These are phyloP conservation scores for Glaucopsyche alexis DNA, from an alignment of 2,888 invertebrate genomes.

Conservation along the genomic window DNA sequence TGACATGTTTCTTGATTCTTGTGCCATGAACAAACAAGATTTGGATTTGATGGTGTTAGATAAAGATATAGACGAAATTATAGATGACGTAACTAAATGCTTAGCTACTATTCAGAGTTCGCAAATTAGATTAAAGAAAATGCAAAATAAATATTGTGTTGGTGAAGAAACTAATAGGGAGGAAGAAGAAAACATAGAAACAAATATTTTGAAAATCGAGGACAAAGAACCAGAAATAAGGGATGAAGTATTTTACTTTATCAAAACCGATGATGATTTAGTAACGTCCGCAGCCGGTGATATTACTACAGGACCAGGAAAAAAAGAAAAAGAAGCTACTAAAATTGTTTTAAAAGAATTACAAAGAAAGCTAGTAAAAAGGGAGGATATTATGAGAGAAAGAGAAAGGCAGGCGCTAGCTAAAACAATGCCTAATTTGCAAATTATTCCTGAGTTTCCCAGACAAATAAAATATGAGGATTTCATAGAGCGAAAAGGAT, in stretches of 20 bases:
- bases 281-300: slow-evolving; percentile 50
- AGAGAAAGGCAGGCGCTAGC: slow-evolving; percentile 69
- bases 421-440: slow-evolving; percentile 71
- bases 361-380: slow-evolving; percentile 66
- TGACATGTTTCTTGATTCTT: slow-evolving; percentile 69
- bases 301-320: slow-evolving; percentile 61
- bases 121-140: slow-evolving; percentile 63
- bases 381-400: slow-evolving; percentile 73
- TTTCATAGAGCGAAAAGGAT: slow-evolving; percentile 54
- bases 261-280: slow-evolving; percentile 66
- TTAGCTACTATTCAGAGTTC: slow-evolving; percentile 59
- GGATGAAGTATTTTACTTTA: slow-evolving; percentile 73
- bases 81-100: slow-evolving; percentile 61
- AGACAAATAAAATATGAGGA: slow-evolving; percentile 64
- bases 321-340: slow-evolving; percentile 61
- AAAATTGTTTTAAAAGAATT: slow-evolving; percentile 66
- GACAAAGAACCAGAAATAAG: slow-evolving; percentile 59
- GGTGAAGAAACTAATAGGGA: slow-evolving; percentile 40
- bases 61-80: slow-evolving; percentile 64
- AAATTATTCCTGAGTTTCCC: slow-evolving; percentile 67
- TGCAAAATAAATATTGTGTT: slow-evolving; percentile 53
- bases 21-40: slow-evolving; percentile 62
- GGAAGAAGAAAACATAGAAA: slow-evolving; percentile 45
- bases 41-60: slow-evolving; percentile 59
- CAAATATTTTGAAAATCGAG: slow-evolving; percentile 57